phyloP scores from a whole-genome alignment of 2,888 invertebrate species.

The Drosophila pegasa region DNA sequence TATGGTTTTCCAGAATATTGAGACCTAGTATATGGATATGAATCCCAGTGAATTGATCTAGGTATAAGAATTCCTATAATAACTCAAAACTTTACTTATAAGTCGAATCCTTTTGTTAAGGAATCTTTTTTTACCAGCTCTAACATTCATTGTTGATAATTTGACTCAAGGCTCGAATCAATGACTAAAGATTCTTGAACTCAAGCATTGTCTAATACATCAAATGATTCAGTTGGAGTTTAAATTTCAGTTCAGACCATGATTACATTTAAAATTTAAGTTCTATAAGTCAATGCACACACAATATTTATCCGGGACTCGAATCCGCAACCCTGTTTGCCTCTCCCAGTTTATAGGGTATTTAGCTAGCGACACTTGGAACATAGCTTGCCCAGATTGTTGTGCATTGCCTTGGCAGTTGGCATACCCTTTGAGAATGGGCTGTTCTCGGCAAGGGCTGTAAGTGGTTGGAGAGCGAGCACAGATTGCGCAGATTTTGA shows the following conservation, averaged over 20 bases:
- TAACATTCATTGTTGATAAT: neutral
- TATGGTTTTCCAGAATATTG: no score
- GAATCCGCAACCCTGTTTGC: neutral
- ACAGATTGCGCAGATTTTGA: conserved; percentile 68
- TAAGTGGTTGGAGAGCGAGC: conserved; percentile 6
- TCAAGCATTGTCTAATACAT: neutral
- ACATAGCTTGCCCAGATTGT: no score
- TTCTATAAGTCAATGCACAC: no score
- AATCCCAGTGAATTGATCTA: no score
- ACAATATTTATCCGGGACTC: no score
- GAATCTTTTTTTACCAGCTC: no score
- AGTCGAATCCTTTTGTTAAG: no score
- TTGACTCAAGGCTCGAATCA: neutral
- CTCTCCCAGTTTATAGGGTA: neutral
- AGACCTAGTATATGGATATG: no score
- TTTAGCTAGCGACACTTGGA: neutral
- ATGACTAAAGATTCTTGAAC: neutral
- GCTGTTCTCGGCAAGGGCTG: conserved; percentile 6
- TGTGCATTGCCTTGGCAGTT: neutral
- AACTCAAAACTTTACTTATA: no score
- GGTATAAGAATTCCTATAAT: no score
- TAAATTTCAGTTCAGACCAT: no score
- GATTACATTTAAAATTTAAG: no score
- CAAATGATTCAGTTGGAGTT: neutral
- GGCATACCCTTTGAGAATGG: neutral